These are phyloP conservation scores for Mesorhabditis sp. DNA, from an alignment of 2,888 invertebrate genomes.

Conservation along the genomic window DNA sequence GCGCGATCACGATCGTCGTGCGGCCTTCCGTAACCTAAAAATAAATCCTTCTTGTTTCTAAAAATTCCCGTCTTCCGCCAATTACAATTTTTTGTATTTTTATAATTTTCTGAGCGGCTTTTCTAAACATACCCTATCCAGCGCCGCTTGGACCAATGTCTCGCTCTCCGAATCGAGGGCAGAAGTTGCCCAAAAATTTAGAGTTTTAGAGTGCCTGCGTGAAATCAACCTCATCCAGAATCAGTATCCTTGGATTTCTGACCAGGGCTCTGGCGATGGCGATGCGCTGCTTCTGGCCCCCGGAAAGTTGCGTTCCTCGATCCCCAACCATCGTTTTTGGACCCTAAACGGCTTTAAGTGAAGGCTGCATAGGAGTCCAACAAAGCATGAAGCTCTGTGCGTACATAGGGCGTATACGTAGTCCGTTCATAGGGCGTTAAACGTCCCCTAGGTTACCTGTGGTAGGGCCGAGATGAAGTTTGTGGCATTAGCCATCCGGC, in stretches of 20 bases:
- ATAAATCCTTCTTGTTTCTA: too few species aligned
- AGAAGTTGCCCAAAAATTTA: slow-evolving; percentile 28
- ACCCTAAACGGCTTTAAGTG: slow-evolving; percentile 34
- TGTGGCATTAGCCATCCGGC: slow-evolving; percentile 60
- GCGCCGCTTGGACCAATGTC: slow-evolving; percentile 38
- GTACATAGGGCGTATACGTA: too few species aligned
- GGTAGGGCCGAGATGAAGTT: slow-evolving; percentile 60
- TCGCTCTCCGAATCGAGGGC: slow-evolving; percentile 45
- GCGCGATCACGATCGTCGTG: slow-evolving; percentile 62
- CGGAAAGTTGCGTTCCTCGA: slow-evolving; percentile 59
- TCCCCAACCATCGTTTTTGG: slow-evolving; percentile 60
- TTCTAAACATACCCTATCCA: slow-evolving; percentile 35
- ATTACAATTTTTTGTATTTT: too few species aligned
- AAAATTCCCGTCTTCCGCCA: too few species aligned
- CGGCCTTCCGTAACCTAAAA: slow-evolving; percentile 50
- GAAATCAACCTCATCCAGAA: slow-evolving; percentile 44
- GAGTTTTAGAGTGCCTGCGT: too few species aligned
- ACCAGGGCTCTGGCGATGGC: slow-evolving; percentile 38
- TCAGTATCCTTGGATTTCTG: slow-evolving; percentile 39
- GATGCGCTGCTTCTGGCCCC: too few species aligned
- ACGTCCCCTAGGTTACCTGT: slow-evolving; percentile 16
- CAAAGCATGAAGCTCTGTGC: too few species aligned
- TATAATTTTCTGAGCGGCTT: neutral
- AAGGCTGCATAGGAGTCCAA: neutral
- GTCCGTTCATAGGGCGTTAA: too few species aligned